These are phyloP conservation scores for Tipula vernalis DNA, from an alignment of 2,888 invertebrate genomes.

Conservation along the genomic window DNA sequence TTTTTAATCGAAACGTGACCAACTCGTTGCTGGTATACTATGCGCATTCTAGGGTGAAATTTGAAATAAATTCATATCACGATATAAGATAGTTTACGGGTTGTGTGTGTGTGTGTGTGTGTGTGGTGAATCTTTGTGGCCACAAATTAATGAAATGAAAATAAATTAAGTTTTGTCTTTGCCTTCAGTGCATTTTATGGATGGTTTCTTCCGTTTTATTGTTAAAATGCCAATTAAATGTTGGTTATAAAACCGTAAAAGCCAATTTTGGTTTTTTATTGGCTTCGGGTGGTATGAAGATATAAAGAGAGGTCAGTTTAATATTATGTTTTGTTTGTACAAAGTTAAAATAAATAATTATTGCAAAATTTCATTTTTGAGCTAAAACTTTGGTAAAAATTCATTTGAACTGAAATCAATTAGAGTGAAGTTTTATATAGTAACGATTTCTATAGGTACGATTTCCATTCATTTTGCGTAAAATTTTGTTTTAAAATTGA, in stretches of 20 bases:
- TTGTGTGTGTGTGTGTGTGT: background rate
- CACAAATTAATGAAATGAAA: background rate
- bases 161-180: background rate
- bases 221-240: background rate
- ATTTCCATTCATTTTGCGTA: no score
- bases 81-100: background rate
- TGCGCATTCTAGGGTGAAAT: background rate
- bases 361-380: no score
- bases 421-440: no score
- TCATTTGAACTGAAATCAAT: no score
- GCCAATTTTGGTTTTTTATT: no score
- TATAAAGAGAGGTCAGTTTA: no score
- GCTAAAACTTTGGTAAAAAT: no score
- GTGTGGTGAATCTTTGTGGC: background rate
- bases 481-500: no score
- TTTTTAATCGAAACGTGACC: background rate
- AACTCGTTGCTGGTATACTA: background rate
- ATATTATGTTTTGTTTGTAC: no score
- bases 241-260: background rate
- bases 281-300: no score
- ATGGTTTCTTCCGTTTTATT: background rate
- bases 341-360: no score
- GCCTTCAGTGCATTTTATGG: background rate
- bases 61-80: background rate
- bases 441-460: no score